Conservation (phyloP, 2,888 invertebrate species). For the Pandemis cinnamomeana region DNA sequence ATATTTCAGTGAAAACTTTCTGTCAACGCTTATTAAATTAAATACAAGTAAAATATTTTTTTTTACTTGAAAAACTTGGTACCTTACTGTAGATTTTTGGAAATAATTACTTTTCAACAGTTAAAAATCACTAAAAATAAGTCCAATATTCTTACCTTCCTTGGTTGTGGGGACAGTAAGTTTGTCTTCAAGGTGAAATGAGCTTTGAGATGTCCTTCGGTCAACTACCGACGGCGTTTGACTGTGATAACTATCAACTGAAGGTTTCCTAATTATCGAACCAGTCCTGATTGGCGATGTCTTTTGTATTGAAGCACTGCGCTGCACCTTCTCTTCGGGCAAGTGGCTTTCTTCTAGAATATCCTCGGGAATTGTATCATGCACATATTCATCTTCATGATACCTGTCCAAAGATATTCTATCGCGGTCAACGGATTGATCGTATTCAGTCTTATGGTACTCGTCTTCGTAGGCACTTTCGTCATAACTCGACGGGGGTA, state of each 20-base stretch:
- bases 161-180: conserved; percentile 71
- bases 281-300: conserved; percentile 73
- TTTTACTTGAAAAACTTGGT: too few species aligned
- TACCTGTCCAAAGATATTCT: conserved; percentile 77
- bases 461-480: conserved; percentile 84
- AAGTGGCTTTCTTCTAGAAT: conserved; percentile 69
- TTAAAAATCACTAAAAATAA: neutral
- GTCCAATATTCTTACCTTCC: conserved; percentile 63
- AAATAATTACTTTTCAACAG: neutral
- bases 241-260: conserved; percentile 79
- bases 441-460: conserved; percentile 82
- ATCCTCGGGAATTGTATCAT: conserved; percentile 72
- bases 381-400: conserved; percentile 73
- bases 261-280: conserved; percentile 72
- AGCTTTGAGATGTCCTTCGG: conserved; percentile 79
- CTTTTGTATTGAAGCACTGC: conserved; percentile 68
- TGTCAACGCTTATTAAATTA: too few species aligned
- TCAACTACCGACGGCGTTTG: conserved; percentile 76
- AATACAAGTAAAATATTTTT: too few species aligned
- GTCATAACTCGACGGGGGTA: conserved; percentile 73
- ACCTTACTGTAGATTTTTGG: too few species aligned
- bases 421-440: conserved; percentile 74
- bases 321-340: conserved; percentile 56
- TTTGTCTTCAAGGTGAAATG: conserved; percentile 84
- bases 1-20: too few species aligned